Conservation (phyloP, 2,797 vertebrate species). For the Etheostoma perlongum region DNA sequence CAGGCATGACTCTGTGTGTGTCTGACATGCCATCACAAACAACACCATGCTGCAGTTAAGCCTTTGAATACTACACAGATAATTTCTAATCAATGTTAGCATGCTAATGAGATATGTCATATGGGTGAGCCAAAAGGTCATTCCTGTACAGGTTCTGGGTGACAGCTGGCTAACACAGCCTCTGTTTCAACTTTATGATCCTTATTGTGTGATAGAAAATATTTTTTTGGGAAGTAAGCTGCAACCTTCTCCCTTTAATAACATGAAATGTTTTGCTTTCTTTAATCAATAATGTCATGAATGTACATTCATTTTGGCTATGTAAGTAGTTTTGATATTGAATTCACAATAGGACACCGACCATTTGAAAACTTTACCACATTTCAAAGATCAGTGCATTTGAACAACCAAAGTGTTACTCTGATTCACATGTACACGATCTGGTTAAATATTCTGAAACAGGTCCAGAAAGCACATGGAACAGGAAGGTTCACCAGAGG, state of each 20-base stretch:
- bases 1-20: slow-evolving; percentile 48
- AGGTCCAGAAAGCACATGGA: slow-evolving; percentile 41
- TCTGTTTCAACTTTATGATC: slow-evolving; percentile 21
- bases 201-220: slow-evolving; percentile 5
- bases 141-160: slow-evolving; percentile 32
- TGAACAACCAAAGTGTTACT: slow-evolving; percentile 34
- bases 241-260: slow-evolving; percentile 6
- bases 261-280: slow-evolving; percentile 17
- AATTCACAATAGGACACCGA: slow-evolving; percentile 46
- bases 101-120: slow-evolving; percentile 57
- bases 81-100: slow-evolving; percentile 67
- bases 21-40: slow-evolving; percentile 63
- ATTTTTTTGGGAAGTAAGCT: neutral
- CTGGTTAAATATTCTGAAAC: slow-evolving; percentile 46
- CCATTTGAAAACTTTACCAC: slow-evolving; percentile 41
- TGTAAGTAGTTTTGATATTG: slow-evolving; percentile 47
- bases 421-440: slow-evolving; percentile 29
- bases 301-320: slow-evolving; percentile 9
- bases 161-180: slow-evolving; percentile 11
- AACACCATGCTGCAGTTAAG: slow-evolving; percentile 53
- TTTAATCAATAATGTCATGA: slow-evolving; percentile 47
- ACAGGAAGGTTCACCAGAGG: slow-evolving; percentile 35
- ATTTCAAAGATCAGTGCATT: slow-evolving; percentile 42
- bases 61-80: slow-evolving; percentile 60
- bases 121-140: slow-evolving; percentile 41